Evolutionary conservation across 2,888 invertebrate species (phyloP).

Genomic region (Lasioglossum oenotherae): DNA sequence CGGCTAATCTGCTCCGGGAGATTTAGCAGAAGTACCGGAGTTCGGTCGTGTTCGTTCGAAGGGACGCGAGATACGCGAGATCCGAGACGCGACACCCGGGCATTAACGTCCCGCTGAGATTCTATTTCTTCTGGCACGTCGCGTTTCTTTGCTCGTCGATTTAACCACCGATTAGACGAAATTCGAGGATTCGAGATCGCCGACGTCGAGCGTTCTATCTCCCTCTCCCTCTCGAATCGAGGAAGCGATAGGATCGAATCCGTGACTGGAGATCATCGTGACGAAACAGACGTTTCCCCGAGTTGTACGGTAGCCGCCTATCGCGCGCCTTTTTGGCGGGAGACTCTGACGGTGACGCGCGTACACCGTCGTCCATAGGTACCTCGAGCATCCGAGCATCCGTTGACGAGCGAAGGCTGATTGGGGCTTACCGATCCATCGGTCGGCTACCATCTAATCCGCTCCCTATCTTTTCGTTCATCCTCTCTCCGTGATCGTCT

Average conservation of each 20-base stretch:
- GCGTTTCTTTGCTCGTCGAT: conserved; percentile 49
- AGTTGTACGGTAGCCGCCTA: not conserved
- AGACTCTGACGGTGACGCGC: conserved; percentile 63
- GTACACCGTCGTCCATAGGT: conserved; percentile 70
- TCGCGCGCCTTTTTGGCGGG: not conserved
- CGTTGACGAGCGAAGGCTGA: conserved; percentile 66
- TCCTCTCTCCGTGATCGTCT: conserved; percentile 79
- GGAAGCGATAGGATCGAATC: not conserved
- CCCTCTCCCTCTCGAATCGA: not conserved
- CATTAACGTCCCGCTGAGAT: conserved; percentile 72
- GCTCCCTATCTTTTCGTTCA: conserved; percentile 77
- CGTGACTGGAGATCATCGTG: not conserved
- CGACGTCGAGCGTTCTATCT: conserved; percentile 42
- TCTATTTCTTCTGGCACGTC: conserved; percentile 44
- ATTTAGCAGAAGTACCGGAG: conserved; percentile 62
- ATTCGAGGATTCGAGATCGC: conserved; percentile 40
- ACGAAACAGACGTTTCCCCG: not conserved
- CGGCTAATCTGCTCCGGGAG: conserved; percentile 52
- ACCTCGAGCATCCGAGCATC: conserved; percentile 52
- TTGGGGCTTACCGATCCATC: conserved; percentile 72
- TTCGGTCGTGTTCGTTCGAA: conserved; percentile 47
- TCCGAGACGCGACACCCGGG: conserved; percentile 23
- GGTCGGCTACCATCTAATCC: conserved; percentile 78
- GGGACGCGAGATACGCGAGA: conserved; percentile 23
- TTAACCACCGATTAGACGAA: conserved; percentile 44